Percentiles rank a stretch among this genome's conserved stretches.
Evolutionary conservation across 2,113 vertebrate species (phyloP).

Genomic region (Oreochromis spilurus): DNA sequence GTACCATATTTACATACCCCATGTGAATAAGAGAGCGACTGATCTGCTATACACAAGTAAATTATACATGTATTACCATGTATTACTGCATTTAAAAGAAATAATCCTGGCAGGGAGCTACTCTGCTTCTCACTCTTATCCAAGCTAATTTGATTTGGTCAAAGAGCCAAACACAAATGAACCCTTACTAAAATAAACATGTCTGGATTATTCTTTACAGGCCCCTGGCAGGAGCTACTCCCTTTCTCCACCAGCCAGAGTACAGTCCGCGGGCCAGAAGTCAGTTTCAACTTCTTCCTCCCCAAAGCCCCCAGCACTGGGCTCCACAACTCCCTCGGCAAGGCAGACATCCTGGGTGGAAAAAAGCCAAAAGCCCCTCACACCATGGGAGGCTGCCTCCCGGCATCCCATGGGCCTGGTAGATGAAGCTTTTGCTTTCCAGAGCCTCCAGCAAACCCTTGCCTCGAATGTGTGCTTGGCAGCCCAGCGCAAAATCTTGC

Average conservation of each 20-base stretch:
- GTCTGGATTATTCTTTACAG: constrained; percentile 61
- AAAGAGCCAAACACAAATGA: constrained; percentile 29
- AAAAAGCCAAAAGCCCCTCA: constrained; percentile 72
- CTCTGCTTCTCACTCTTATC: neutral
- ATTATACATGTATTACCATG: neutral
- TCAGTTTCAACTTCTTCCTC: constrained; percentile 64
- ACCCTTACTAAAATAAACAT: constrained; percentile 44
- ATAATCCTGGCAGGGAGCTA: neutral
- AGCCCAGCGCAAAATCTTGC: constrained; percentile 82
- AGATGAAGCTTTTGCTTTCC: constrained; percentile 84
- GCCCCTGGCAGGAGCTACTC: constrained; percentile 70
- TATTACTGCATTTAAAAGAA: neutral
- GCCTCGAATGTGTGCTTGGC: constrained; percentile 81
- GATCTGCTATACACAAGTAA: neutral
- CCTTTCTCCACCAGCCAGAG: constrained; percentile 77
- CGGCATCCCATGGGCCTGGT: constrained; percentile 85
- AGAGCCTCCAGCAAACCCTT: constrained; percentile 81
- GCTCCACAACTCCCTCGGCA: constrained; percentile 46
- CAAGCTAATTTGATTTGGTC: constrained; percentile 16
- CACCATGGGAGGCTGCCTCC: constrained; percentile 91
- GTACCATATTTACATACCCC: neutral
- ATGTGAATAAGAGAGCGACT: neutral
- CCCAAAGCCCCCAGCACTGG: constrained; percentile 59
- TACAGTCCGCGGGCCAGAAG: constrained; percentile 46
- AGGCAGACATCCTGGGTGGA: constrained; percentile 59